Evolutionary conservation across 2,888 invertebrate genomes (phyloP).

Genomic region (Drosophila differens): DNA sequence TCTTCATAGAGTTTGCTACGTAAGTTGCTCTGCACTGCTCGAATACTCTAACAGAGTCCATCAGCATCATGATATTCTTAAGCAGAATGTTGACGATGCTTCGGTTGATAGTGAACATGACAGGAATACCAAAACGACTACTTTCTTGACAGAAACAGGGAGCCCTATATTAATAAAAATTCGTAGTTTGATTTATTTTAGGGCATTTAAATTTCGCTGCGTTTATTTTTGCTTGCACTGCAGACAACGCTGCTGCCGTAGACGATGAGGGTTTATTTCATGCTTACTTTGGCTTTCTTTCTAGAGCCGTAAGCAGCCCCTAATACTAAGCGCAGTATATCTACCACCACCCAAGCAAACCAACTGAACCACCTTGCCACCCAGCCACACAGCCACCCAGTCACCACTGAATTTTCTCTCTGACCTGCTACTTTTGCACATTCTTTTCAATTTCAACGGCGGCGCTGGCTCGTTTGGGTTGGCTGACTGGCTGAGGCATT

Average conservation of each 20-base stretch:
- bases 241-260: conserved; percentile 65
- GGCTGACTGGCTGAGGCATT: conserved; percentile 75
- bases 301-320: conserved; percentile 49
- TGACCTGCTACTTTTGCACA: conserved; percentile 78
- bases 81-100: not conserved
- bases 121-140: not conserved
- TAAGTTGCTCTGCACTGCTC: conserved; percentile 50
- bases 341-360: conserved; percentile 34
- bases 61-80: not conserved
- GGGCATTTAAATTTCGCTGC: conserved; percentile 30
- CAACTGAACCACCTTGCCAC: conserved; percentile 1
- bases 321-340: conserved; percentile 37
- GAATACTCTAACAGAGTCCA: conserved; percentile 29
- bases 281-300: conserved; percentile 78
- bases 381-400: conserved; percentile 10
- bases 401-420: conserved; percentile 45
- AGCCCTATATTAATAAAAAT: not conserved
- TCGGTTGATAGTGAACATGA: not conserved
- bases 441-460: conserved; percentile 80
- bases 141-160: not conserved
- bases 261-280: conserved; percentile 77
- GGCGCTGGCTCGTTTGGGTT: conserved; percentile 64
- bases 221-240: conserved; percentile 29
- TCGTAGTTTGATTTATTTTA: conserved; percentile 3
- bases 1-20: conserved; percentile 76